Conservation (phyloP, 2,797 vertebrate genomes). For the Lophura swinhoii region DNA sequence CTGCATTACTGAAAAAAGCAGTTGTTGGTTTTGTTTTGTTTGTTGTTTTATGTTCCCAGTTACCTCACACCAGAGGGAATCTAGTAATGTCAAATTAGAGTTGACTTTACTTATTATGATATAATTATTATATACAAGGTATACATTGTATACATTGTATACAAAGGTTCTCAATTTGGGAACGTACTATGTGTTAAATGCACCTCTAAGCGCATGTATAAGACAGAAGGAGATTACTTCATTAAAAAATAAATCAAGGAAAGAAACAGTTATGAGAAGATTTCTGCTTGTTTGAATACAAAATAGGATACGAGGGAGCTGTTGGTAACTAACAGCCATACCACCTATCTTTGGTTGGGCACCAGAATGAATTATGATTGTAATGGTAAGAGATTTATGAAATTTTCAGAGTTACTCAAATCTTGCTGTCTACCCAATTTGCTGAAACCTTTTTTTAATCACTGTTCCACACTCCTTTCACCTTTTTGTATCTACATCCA, state of each 20-base stretch:
- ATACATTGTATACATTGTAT: neutral
- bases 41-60: neutral
- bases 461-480: neutral
- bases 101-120: accelerated
- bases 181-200: accelerated
- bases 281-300: neutral
- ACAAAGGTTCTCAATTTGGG: neutral
- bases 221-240: neutral
- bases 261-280: neutral
- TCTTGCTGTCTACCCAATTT: neutral
- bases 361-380: neutral
- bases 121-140: neutral
- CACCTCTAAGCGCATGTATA: neutral
- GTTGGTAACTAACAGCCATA: neutral
- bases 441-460: neutral
- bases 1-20: neutral
- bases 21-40: no score
- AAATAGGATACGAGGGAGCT: neutral
- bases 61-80: neutral
- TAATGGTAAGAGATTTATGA: neutral
- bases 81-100: neutral
- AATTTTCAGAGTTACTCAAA: neutral
- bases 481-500: neutral
- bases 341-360: neutral
- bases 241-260: neutral